A percentile compares a stretch with the other conserved stretches of the same genome.
Evolutionary conservation across 2,797 vertebrate species (phyloP).

Genomic region (Manis pentadactyla): DNA sequence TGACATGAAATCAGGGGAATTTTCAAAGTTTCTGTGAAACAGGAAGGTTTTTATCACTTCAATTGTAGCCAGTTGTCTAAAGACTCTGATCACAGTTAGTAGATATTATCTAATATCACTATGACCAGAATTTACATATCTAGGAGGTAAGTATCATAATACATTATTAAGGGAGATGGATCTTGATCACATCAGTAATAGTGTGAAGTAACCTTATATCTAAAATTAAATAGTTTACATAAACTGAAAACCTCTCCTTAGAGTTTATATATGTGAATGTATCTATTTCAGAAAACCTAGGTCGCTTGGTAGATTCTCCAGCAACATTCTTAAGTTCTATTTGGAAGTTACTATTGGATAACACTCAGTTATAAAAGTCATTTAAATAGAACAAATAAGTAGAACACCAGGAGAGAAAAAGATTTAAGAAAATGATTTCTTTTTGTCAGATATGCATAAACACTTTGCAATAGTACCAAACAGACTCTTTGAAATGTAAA

Average conservation of each 20-base stretch:
- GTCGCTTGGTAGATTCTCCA: not conserved
- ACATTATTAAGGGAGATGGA: not conserved
- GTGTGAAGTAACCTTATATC: not conserved
- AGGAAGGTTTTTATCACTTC: not conserved
- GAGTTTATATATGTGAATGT: not conserved
- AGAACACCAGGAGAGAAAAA: constrained; percentile 19
- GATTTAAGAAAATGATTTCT: not conserved
- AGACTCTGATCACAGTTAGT: not conserved
- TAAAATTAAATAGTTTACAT: not conserved
- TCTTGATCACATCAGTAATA: not conserved
- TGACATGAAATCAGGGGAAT: not conserved
- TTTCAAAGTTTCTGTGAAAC: not conserved
- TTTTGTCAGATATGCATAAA: constrained; percentile 42
- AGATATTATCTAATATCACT: not conserved
- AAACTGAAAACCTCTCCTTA: not conserved
- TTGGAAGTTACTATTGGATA: constrained; percentile 22
- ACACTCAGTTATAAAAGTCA: constrained; percentile 20
- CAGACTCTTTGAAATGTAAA: not conserved
- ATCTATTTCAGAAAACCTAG: not conserved
- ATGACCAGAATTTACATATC: not conserved
- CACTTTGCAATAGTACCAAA: constrained; percentile 19
- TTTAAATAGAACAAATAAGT: constrained; percentile 53
- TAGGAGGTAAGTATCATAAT: not conserved
- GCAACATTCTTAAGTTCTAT: not conserved
- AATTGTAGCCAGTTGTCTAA: not conserved